Conservation (phyloP, 2,113 vertebrate species). For the Leptodactylus fuscus region DNA sequence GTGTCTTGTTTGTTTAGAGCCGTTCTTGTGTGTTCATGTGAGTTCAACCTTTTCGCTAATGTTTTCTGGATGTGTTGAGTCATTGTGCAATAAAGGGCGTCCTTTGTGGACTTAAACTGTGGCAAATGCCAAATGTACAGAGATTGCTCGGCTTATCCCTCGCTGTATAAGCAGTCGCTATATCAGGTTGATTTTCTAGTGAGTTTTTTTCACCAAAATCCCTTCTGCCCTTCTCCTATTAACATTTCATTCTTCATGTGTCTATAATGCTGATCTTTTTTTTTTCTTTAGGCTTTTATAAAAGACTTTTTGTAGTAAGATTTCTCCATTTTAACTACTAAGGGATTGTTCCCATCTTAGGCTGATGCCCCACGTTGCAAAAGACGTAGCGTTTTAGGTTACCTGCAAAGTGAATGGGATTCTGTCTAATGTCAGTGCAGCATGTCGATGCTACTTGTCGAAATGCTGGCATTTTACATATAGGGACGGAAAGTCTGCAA, state of each 20-base stretch:
- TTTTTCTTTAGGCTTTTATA: not conserved
- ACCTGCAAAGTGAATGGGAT: too few species aligned
- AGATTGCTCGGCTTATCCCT: not conserved
- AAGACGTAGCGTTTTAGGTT: too few species aligned
- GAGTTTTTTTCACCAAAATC: not conserved
- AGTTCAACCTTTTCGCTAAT: not conserved
- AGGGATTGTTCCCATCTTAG: too few species aligned
- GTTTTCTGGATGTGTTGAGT: slow-evolving; percentile 14
- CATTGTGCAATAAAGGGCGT: not conserved
- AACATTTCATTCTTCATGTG: too few species aligned
- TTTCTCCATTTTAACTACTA: too few species aligned
- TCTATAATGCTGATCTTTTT: too few species aligned
- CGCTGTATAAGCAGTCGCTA: not conserved
- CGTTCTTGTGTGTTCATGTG: not conserved
- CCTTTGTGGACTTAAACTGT: not conserved
- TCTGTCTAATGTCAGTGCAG: too few species aligned
- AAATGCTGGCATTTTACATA: too few species aligned
- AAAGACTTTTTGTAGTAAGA: too few species aligned
- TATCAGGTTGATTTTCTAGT: not conserved
- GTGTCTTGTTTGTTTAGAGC: not conserved
- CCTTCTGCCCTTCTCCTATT: not conserved
- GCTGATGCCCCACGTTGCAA: too few species aligned
- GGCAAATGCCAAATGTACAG: not conserved
- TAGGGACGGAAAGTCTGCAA: too few species aligned
- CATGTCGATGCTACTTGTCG: too few species aligned